phyloP scores from a whole-genome alignment of 2,113 vertebrate genomes.

The Circaetus cinerascens region DNA sequence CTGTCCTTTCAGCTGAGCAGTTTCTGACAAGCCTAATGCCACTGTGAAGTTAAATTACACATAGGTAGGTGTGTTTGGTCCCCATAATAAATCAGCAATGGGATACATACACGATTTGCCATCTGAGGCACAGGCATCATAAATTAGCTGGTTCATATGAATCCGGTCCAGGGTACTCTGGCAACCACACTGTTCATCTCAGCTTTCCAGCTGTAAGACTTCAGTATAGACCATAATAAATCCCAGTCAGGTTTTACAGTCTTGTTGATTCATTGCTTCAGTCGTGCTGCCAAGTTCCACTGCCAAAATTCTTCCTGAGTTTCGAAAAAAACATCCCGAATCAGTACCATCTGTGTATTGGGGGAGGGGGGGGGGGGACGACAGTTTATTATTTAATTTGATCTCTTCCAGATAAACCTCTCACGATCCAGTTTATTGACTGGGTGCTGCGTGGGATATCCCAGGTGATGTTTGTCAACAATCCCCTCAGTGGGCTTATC shows the following conservation, averaged over 20 bases:
- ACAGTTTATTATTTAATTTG: neutral
- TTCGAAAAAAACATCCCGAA: neutral
- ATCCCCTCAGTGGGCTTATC: slow-evolving; percentile 88
- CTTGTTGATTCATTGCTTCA: neutral
- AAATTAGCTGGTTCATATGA: slow-evolving; percentile 41
- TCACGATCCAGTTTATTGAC: slow-evolving; percentile 85
- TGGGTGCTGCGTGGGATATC: slow-evolving; percentile 92
- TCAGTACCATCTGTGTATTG: neutral
- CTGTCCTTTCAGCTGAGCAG: neutral
- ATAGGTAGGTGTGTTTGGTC: neutral
- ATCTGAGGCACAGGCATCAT: slow-evolving; percentile 10
- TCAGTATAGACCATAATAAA: slow-evolving; percentile 31
- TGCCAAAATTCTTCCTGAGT: neutral
- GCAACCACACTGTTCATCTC: slow-evolving; percentile 4
- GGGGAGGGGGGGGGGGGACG: rapidly evolving
- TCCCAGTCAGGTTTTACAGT: slow-evolving; percentile 30
- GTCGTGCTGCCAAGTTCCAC: neutral
- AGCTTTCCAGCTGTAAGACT: slow-evolving; percentile 34
- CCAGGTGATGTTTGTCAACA: slow-evolving; percentile 98
- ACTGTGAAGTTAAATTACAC: slow-evolving; percentile 34
- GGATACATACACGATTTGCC: neutral
- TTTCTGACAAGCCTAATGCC: slow-evolving; percentile 13
- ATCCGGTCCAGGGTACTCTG: neutral
- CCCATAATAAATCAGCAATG: neutral
- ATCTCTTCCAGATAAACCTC: slow-evolving; percentile 81